These are phyloP conservation scores for Campylorhamphus procurvoides DNA, from an alignment of 2,113 vertebrate species.

Conservation along the genomic window DNA sequence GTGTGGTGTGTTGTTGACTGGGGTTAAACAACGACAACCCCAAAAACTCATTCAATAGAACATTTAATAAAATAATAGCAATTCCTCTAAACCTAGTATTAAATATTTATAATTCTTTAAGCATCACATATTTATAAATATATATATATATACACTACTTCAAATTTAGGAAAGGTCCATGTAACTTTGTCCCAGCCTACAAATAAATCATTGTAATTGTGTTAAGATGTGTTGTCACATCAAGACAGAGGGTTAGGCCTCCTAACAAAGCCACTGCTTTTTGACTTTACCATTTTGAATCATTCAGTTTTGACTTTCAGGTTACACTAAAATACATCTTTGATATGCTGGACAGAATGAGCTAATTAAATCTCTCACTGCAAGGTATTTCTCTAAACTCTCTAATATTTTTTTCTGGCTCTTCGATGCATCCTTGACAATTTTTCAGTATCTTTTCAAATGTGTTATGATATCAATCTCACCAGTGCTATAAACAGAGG, in stretches of 20 bases:
- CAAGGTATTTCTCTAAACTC: slow-evolving; percentile 30
- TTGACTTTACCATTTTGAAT: slow-evolving; percentile 54
- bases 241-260: slow-evolving; percentile 10
- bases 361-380: slow-evolving; percentile 35
- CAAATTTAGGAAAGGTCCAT: background rate
- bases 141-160: background rate
- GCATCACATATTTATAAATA: background rate
- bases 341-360: slow-evolving; percentile 32
- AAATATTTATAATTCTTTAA: slow-evolving; percentile 25
- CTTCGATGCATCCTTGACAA: slow-evolving; percentile 12
- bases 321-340: slow-evolving; percentile 41
- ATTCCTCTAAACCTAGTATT: background rate
- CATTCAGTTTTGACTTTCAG: slow-evolving; percentile 65
- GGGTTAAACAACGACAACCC: background rate
- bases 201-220: slow-evolving; percentile 54
- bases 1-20: background rate
- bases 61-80: background rate
- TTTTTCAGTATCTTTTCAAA: slow-evolving; percentile 50
- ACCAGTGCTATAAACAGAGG: background rate
- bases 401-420: slow-evolving; percentile 15
- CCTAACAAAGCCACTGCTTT: background rate
- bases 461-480: slow-evolving; percentile 17
- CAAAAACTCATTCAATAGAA: background rate
- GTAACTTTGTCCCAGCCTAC: slow-evolving; percentile 1
- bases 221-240: slow-evolving; percentile 24